Conservation (phyloP, 2,113 vertebrate species). For the Propithecus coquereli region DNA sequence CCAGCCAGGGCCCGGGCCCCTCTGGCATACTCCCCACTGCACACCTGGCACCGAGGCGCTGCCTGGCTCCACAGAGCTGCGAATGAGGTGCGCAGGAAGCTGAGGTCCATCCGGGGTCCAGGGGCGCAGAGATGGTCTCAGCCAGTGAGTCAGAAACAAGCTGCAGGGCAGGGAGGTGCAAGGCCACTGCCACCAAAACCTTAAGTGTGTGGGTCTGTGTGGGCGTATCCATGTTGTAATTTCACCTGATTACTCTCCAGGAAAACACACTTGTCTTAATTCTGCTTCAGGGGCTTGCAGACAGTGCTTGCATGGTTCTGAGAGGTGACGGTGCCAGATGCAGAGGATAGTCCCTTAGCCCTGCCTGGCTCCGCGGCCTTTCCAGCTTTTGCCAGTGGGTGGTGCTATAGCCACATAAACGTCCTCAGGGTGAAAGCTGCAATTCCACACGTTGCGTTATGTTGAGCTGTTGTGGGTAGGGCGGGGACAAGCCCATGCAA, state of each 20-base stretch:
- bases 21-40: background rate
- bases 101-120: background rate
- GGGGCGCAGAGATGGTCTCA: background rate
- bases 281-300: background rate
- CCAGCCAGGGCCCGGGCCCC: background rate
- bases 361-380: rapidly evolving
- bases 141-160: background rate
- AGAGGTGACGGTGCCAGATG: background rate
- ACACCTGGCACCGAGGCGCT: background rate
- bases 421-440: rapidly evolving
- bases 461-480: rapidly evolving
- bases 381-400: slow-evolving; percentile 46
- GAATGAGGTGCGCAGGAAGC: background rate
- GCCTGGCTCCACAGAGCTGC: too few relatives aligned
- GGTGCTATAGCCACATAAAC: background rate
- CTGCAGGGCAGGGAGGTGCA: background rate
- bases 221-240: rapidly evolving
- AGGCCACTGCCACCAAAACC: background rate
- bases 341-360: rapidly evolving
- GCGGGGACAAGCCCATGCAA: rapidly evolving
- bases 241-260: background rate
- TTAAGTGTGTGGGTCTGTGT: rapidly evolving
- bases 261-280: rapidly evolving
- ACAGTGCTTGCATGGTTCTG: background rate
- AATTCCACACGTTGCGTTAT: too few relatives aligned